Percentiles rank a stretch among this genome's conserved stretches.
Conservation (phyloP, 2,888 invertebrate genomes). For the Morinoia aosen region DNA sequence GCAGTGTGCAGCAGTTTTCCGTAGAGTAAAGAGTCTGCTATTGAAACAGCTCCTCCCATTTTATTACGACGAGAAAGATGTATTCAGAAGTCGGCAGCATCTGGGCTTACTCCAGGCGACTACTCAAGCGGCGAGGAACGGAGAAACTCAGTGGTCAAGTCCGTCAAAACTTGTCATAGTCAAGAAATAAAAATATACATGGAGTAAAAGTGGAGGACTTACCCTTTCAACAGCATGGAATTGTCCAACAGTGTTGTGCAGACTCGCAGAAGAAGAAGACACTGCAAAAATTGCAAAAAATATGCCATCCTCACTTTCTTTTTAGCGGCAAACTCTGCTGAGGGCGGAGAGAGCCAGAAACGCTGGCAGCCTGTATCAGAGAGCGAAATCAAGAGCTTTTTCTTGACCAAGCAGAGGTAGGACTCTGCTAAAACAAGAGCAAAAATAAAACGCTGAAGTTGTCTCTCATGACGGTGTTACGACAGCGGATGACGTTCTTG, state of each 20-base stretch:
- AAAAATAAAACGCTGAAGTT: not conserved
- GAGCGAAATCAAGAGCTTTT: not conserved
- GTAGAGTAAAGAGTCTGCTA: not conserved
- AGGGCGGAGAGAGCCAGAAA: not conserved
- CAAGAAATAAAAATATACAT: not conserved
- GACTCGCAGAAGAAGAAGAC: not conserved
- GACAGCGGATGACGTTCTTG: not conserved
- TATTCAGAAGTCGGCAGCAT: not conserved
- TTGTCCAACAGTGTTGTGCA: not conserved
- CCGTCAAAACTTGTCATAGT: not conserved
- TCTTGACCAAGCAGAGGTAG: not conserved
- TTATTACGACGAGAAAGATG: too few relatives aligned
- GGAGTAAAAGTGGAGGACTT: not conserved
- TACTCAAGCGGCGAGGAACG: not conserved
- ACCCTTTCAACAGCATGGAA: not conserved
- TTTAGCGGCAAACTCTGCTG: not conserved
- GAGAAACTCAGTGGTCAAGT: not conserved
- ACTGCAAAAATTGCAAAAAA: not conserved
- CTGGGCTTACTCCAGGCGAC: not conserved
- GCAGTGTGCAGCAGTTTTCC: not conserved
- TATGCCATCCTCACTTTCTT: not conserved
- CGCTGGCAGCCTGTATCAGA: not conserved
- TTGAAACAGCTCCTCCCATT: not conserved
- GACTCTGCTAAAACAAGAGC: not conserved
- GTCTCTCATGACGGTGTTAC: not conserved